Evolutionary conservation across 2,113 vertebrate genomes (phyloP), one percentile per base, ranked within the genome.

Genomic region (Lophotis ruficrista): DNA sequence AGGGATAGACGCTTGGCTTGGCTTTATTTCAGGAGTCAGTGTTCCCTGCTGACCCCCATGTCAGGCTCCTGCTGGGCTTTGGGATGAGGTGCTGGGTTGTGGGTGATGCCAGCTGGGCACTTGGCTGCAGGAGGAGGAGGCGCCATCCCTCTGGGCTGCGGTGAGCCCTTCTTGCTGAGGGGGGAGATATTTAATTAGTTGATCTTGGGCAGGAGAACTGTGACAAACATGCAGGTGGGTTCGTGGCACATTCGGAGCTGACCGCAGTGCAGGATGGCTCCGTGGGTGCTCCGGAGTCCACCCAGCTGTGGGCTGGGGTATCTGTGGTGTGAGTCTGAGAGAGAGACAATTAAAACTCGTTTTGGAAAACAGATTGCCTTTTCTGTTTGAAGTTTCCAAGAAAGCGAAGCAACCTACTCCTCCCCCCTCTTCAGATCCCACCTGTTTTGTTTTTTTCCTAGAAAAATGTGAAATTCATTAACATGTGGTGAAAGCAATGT

Each of bases 401-500:
- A 93, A 93, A 93, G 78, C 78, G 77, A 83, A 91, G 57, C 77
- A 76, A 76, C 62, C 30, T 86, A 64, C 93, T 90, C 92, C 87
- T 93, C 86, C 94, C 79, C 87, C 92, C 1, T 1, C 38, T 90
- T 58, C 60, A 69, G 65, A 91, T 92, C 91, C 95, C 91, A 97
- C 94, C 96, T 96, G 96, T 91, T 96, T 94, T 76, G 68, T 5
- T 65, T 89, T 87, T 33, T 38, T 31, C 77, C 70, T 80, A 66
- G 91, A 94, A 94, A 96, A 96, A 97, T 80, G 81, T 96, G 95
- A 95, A 94, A 94, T 93, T 91, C 90, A 94, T 97, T 97, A 96
- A 92, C 81, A 83, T 96, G 91, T 96, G 95, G 89, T 93, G 89
- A 95, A 96, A 92, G 91, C 77, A 95, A 84, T 87, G 87, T 76